These are phyloP conservation scores for Oenanthe oenanthe DNA, from an alignment of 2,113 vertebrate genomes.

Conservation along the genomic window DNA sequence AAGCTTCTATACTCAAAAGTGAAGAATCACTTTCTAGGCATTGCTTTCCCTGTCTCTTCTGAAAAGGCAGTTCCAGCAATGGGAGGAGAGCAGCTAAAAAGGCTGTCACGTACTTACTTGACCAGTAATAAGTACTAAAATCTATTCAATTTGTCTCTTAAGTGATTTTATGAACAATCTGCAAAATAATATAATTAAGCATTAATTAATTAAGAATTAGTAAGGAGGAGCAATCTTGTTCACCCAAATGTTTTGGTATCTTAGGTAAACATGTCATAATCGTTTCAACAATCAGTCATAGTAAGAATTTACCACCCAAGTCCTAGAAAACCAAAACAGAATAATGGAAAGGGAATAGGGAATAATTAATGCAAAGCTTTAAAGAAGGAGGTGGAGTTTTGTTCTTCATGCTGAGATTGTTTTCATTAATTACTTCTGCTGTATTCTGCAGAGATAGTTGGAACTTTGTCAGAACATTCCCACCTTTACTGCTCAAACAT, in stretches of 20 bases:
- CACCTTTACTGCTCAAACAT: slow-evolving; percentile 2
- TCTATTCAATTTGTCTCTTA: background rate
- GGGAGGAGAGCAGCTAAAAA: background rate
- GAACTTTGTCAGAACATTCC: background rate
- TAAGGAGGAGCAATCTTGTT: background rate
- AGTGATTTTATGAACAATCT: background rate
- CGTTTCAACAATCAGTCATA: background rate
- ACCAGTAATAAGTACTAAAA: background rate
- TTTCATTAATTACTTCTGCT: background rate
- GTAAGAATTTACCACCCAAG: background rate
- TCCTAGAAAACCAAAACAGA: background rate
- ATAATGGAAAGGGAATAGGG: background rate
- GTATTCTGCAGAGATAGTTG: background rate
- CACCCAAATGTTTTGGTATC: background rate
- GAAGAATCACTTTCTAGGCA: background rate
- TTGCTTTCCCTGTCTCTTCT: background rate
- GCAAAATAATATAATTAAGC: background rate
- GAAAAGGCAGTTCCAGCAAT: background rate
- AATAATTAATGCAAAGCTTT: background rate
- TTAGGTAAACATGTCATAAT: background rate
- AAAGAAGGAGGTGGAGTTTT: background rate
- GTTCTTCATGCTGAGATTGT: background rate
- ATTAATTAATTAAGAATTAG: background rate
- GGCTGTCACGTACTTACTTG: background rate
- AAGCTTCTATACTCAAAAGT: background rate